phyloP scores from a whole-genome alignment of 2,888 invertebrate genomes.

The Sesia bembeciformis region DNA sequence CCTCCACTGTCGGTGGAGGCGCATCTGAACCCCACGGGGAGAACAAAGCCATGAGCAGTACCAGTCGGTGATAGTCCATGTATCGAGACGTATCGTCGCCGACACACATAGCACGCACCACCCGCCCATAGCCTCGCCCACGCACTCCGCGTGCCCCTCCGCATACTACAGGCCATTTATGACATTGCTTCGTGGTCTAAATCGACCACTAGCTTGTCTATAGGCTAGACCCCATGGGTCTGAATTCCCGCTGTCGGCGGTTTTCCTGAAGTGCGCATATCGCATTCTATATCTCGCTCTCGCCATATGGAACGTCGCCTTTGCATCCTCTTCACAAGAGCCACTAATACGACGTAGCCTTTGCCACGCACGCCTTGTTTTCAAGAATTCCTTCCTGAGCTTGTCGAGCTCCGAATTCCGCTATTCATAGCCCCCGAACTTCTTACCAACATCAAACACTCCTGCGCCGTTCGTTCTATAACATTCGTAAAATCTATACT shows the following conservation, averaged over 20 bases:
- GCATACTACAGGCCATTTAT: conserved; percentile 6
- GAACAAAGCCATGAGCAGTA: conserved; percentile 11
- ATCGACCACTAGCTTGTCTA: conserved; percentile 9
- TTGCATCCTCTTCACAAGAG: not conserved
- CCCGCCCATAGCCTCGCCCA: conserved; percentile 8
- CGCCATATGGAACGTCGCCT: not conserved
- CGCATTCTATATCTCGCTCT: conserved; percentile 4
- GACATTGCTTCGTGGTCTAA: conserved; percentile 9
- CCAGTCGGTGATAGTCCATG: conserved; percentile 11
- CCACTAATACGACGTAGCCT: not conserved
- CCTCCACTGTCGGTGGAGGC: not conserved
- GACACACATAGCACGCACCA: conserved; percentile 17
- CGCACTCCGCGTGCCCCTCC: conserved; percentile 4
- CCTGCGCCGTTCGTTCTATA: not conserved
- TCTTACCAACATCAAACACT: not conserved
- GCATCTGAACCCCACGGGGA: conserved; percentile 10
- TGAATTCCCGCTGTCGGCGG: conserved; percentile 9
- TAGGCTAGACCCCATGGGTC: conserved; percentile 15
- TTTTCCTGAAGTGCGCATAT: not conserved
- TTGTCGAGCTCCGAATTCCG: not conserved
- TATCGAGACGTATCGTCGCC: conserved; percentile 15
- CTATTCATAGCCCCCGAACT: not conserved
- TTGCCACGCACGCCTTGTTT: not conserved
- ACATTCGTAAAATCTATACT: not conserved
- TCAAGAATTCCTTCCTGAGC: not conserved